Base-by-base conservation (phyloP, 2,797 vertebrate genomes). In the Chelidonichthys spinosus region DNA sequence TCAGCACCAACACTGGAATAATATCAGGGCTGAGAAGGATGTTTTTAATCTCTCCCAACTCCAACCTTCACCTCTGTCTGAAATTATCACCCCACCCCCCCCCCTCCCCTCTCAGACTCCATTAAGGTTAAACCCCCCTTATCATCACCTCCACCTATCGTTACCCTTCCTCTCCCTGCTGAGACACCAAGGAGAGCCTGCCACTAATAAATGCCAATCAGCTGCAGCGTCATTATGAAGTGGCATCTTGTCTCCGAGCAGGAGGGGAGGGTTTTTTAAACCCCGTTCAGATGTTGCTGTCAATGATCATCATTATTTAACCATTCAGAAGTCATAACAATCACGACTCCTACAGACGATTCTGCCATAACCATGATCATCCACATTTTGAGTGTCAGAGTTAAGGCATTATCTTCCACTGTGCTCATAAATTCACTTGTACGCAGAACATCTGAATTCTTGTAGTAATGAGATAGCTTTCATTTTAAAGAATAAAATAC, bases 151-250 rank as follows among this genome's bases (percentile, higher is more conserved):
- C 82, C 76, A 62, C 82, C 79, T 67, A 78, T 84, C 83, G 83
- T 92, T 92, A 91, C 72, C 83, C 90, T 89, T 87, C 89, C 72
- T 67, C 81, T 86, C 85, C 91, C 90, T 50, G 83, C 87, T 89
- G 90, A 72, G 90, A 86, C 14, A 7, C 80, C 81, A 89, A 90
- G 88, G 85, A 90, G 87, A 92, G 72, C 39, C 81, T 74, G 83
- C 54, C 78, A 85, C 73, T 72, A 74, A 77, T 56, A 76, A 77
- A 80, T 10, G 52, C 74, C 75, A 64, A 75, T 86, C 84, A 83
- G 58, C 78, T 47, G 69, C 83, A 69, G 61, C n/a, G 32, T 74
- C 56, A 63, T 70, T 66, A 40, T 44, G 68, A 72, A 80, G 59
- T 63, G 72, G 42, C 81, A 71, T 63, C 74, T 39, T 56, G 69